A percentile compares a stretch with the other conserved stretches of the same genome.
Conservation (phyloP, 2,113 vertebrate genomes). For the Cyprichromis sp. region DNA sequence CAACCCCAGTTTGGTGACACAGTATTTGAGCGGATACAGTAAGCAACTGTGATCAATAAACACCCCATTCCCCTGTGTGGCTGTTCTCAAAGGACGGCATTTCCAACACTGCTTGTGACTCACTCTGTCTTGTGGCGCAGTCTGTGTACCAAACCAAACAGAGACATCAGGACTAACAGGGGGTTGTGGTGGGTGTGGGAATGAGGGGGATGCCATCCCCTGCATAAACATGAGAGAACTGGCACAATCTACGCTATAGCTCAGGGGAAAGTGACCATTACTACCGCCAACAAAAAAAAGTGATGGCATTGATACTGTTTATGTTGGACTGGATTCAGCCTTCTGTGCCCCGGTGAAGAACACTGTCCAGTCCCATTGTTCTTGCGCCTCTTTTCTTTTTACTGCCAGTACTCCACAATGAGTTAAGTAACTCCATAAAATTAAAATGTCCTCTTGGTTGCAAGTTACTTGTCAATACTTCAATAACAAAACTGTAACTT, state of each 20-base stretch:
- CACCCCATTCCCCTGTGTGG: not conserved
- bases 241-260: not conserved
- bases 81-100: not conserved
- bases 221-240: constrained; percentile 38
- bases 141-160: constrained; percentile 6
- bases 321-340: constrained; percentile 10
- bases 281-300: not conserved
- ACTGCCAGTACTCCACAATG: not conserved
- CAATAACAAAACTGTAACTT: not conserved
- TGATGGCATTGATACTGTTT: constrained; percentile 34
- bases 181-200: not conserved
- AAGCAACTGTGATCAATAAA: not conserved
- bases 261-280: not conserved
- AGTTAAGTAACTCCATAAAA: not conserved
- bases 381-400: not conserved
- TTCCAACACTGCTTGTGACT: constrained; percentile 5
- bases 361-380: constrained; percentile 7
- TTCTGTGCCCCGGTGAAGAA: not conserved
- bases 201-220: not conserved
- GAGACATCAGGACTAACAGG: not conserved
- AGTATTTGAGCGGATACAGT: not conserved
- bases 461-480: not conserved
- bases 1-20: not conserved
- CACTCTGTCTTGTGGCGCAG: not conserved
- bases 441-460: not conserved